Percentiles rank a stretch among this genome's conserved stretches.
phyloP scores from a whole-genome alignment of 2,113 vertebrate species.

The Sialia sialis region DNA sequence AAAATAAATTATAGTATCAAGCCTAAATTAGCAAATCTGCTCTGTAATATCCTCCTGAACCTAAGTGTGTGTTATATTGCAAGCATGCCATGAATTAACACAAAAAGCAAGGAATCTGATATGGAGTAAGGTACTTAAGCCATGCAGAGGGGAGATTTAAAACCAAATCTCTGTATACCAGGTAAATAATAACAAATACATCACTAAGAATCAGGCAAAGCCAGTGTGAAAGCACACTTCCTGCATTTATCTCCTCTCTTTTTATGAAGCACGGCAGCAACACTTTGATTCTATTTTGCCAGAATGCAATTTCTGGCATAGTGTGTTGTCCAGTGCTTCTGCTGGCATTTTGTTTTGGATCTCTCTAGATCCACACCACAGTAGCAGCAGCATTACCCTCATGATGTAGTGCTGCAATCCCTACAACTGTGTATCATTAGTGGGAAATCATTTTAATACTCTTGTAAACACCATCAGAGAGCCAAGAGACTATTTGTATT shows the following conservation, averaged over 20 bases:
- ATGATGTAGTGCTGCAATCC: conserved; percentile 38
- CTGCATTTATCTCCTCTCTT: background rate
- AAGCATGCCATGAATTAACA: background rate
- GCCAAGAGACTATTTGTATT: conserved; percentile 48
- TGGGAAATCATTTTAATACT: conserved; percentile 58
- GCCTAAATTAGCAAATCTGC: background rate
- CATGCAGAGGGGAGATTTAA: background rate
- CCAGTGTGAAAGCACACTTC: background rate
- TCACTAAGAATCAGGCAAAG: background rate
- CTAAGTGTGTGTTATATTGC: background rate
- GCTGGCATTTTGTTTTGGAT: background rate
- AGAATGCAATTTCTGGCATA: background rate
- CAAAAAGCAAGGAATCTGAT: background rate
- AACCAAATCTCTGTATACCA: background rate
- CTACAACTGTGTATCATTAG: conserved; percentile 43
- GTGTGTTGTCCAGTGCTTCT: background rate
- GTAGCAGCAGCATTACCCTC: conserved; percentile 14
- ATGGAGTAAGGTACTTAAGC: background rate
- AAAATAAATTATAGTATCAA: background rate
- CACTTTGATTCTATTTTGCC: background rate
- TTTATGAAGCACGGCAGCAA: background rate
- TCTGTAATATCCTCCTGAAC: background rate
- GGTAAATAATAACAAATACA: background rate
- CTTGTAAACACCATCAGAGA: conserved; percentile 61
- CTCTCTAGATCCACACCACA: background rate